Evolutionary conservation across 2,113 vertebrate genomes (phyloP), one percentile per base, ranked within the genome.

Genomic region (Forbesichthys papilliferus): DNA sequence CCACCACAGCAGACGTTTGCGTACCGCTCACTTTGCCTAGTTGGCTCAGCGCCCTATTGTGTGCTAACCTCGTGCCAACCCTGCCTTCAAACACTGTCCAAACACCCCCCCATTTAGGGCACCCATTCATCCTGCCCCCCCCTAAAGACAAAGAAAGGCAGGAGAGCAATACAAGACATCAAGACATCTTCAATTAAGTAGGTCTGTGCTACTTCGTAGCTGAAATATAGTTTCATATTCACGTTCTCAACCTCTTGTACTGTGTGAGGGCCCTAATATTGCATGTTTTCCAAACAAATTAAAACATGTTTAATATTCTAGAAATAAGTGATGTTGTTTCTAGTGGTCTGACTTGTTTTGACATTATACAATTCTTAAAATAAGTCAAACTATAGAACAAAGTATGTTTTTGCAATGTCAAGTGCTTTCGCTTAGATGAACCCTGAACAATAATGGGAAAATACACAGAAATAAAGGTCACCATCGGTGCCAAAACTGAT

Each of bases 11-110:
- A 13, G 51, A 48, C 8, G 5, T 18, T 47, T 49, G 27, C 27
- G 27, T 9, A 54, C 69, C n/a, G 68, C 18, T 59, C 65, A 66
- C 73, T 57, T 13, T 69, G 11, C 56, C 72, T 18, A 70, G 74
- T 72, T 85, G 78, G 74, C 76, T 68, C 69, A 0, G 61, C 12
- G 66, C 69, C 61, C 54, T 70, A 71, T 80, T 82, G 74, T 75
- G 72, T 0, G 61, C 71, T 73, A 69, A 80, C 64, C 77, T 27
- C 78, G 4, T 10, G 68, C 77, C 73, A 63, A 7, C 55, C 10
- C 20, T 3, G 54, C 64, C 78, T 71, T 74, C 69, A 34, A 20
- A 58, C 66, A 48, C 77, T 75, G 67, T 65, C 67, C 66, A 75
- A 73, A 70, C 78, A 79, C 69, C 78, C 68, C 59, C 59, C 72